These are phyloP conservation scores for Meleagris gallopavo DNA, from an alignment of 2,113 vertebrate species.

Conservation along the genomic window DNA sequence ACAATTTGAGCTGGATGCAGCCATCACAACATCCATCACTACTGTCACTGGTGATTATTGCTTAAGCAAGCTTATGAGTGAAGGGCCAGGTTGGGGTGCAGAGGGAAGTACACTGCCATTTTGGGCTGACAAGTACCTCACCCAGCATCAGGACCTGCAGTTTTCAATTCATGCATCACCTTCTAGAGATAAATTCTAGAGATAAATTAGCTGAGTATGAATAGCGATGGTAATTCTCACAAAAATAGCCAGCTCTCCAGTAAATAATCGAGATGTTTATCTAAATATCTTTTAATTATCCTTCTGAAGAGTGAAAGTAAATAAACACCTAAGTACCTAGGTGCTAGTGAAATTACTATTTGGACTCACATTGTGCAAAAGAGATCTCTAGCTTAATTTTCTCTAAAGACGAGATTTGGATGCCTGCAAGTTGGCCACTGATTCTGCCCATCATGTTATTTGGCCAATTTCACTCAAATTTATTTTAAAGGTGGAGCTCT, in stretches of 20 bases:
- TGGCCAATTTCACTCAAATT: not conserved
- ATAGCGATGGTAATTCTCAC: not conserved
- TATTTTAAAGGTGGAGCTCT: not conserved
- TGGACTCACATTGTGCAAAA: not conserved
- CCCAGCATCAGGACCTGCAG: not conserved
- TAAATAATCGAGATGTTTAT: not conserved
- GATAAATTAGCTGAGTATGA: not conserved
- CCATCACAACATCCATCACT: not conserved
- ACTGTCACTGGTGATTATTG: not conserved
- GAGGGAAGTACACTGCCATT: not conserved
- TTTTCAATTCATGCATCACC: not conserved
- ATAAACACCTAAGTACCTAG: not conserved
- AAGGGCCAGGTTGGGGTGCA: not conserved
- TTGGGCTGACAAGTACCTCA: not conserved
- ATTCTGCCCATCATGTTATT: not conserved
- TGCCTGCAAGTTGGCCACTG: not conserved
- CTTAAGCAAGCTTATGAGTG: not conserved
- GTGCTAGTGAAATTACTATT: not conserved
- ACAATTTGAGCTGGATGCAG: not conserved
- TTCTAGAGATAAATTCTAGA: slow-evolving; percentile 24
- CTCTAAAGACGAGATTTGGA: not conserved
- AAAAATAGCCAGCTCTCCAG: not conserved
- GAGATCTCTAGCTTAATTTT: not conserved
- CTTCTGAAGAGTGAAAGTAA: not conserved
- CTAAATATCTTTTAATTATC: slow-evolving; percentile 35